Percentiles rank a stretch among this genome's conserved stretches.
phyloP scores from a whole-genome alignment of 2,797 vertebrate genomes.

The Myotis planiceps region DNA sequence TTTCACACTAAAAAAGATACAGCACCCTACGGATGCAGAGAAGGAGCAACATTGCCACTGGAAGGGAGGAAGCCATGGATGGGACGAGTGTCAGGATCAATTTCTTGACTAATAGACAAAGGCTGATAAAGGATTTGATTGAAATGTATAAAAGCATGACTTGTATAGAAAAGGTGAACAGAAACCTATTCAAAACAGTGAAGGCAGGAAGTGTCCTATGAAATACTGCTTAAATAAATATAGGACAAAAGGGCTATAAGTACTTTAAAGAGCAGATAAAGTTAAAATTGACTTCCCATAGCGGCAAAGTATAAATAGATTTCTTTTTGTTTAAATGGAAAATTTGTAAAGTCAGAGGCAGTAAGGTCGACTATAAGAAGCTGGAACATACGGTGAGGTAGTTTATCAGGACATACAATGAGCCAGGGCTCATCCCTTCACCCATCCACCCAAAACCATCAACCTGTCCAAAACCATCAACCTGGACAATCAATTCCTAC shows the following conservation, averaged over 20 bases:
- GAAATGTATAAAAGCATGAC: neutral
- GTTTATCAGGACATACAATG: neutral
- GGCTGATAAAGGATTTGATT: neutral
- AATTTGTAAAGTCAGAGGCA: neutral
- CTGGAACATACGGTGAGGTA: neutral
- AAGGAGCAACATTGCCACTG: neutral
- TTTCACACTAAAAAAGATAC: neutral
- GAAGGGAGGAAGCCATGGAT: neutral
- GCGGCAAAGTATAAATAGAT: neutral
- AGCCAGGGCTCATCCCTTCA: neutral
- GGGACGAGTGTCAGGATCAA: neutral
- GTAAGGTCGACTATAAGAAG: neutral
- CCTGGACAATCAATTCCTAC: neutral
- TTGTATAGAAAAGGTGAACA: neutral
- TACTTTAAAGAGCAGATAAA: slow-evolving; percentile 24
- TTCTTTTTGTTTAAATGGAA: neutral
- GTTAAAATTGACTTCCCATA: neutral
- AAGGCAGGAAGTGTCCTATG: neutral
- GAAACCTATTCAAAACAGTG: neutral
- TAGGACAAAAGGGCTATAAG: neutral
- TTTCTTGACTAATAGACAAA: neutral
- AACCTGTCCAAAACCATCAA: neutral
- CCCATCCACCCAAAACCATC: neutral
- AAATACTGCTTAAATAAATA: neutral
- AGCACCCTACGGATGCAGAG: neutral